Evolutionary conservation across 2,113 vertebrate species (phyloP), one percentile per base, ranked within the genome.

Genomic region (Laticauda colubrina): DNA sequence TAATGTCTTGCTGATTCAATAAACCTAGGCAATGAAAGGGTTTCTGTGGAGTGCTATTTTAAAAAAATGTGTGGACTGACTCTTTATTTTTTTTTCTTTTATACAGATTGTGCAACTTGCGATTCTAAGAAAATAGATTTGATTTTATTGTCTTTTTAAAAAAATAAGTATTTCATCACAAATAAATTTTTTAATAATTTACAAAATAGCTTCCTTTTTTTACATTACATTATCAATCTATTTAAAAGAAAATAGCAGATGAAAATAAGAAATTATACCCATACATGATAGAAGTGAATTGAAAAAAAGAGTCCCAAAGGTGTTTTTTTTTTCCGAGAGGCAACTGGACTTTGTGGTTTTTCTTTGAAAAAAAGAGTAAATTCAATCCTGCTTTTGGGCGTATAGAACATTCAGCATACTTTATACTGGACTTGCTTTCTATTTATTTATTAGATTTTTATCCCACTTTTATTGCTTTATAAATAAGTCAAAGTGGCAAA

Each of bases 81-180:
- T 93, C 0, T 92, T 86, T 92, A 8, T 93, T 0, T 29, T 48
- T 45, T 88, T 86, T 48, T 1, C 96, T 57, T 96, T 90, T 96
- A 55, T 69, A 18, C 88, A 96, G 96, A 85, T 96, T 29, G 1
- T 92, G 89, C 90, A 93, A 93, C 45, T 89, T 95, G 88, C 87
- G 91, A 59, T 15, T 93, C 7, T 7, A 64, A 87, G 23, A 90
- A 90, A 14, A 87, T 0, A 4, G 75, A 93, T 90, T 86, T 21
- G 9, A n/a, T 39, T 81, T 39, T 29, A 39, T 45, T 43, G 1
- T 9, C 55, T 92, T 54, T 48, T 34, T 34, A 29, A 51, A 24
- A 48, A 85, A 86, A 61, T 39, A 53, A 24, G 6, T 89, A 51
- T n/a, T 18, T 91, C 12, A 54, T 45, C 51, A 81, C 26, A 23